Conservation (phyloP, 1,140 invertebrate species). For the Pseudomyrmex gracilis region DNA sequence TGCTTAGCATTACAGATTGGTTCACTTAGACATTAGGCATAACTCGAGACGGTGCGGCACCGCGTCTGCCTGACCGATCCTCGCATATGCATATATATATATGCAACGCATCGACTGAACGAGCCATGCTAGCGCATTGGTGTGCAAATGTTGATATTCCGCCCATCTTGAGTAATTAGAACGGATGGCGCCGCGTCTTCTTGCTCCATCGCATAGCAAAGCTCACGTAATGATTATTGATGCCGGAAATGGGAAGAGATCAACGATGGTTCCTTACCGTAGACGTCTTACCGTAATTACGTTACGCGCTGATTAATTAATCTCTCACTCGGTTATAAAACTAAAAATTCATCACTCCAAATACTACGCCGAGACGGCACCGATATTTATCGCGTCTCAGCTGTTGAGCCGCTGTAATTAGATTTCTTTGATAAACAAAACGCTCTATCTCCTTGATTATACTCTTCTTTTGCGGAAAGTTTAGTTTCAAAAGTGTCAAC, state of each 20-base stretch:
- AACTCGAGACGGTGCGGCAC: slow-evolving; percentile 35
- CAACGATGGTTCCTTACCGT: neutral
- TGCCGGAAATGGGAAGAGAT: slow-evolving; percentile 6
- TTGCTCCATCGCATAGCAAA: slow-evolving; percentile 39
- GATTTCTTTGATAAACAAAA: too few species aligned
- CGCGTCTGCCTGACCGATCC: slow-evolving; percentile 35
- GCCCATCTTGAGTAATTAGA: slow-evolving; percentile 70
- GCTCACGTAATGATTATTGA: slow-evolving; percentile 63
- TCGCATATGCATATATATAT: slow-evolving; percentile 36
- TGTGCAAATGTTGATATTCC: slow-evolving; percentile 58
- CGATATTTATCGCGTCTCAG: neutral
- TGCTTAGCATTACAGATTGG: slow-evolving; percentile 48
- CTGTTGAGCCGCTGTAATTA: neutral
- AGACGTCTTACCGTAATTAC: slow-evolving; percentile 1
- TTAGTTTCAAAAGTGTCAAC: neutral
- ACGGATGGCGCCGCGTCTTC: slow-evolving; percentile 63
- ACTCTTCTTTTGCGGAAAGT: neutral
- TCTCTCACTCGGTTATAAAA: neutral
- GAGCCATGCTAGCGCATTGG: slow-evolving; percentile 23
- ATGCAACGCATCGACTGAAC: slow-evolving; percentile 50
- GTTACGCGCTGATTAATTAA: neutral
- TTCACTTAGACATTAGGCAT: slow-evolving; percentile 57
- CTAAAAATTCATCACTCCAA: slow-evolving; percentile 9
- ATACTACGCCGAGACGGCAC: neutral
- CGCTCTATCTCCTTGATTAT: neutral